Evolutionary conservation across 1,140 invertebrate genomes (phyloP).

Genomic region (Aphis gossypii): DNA sequence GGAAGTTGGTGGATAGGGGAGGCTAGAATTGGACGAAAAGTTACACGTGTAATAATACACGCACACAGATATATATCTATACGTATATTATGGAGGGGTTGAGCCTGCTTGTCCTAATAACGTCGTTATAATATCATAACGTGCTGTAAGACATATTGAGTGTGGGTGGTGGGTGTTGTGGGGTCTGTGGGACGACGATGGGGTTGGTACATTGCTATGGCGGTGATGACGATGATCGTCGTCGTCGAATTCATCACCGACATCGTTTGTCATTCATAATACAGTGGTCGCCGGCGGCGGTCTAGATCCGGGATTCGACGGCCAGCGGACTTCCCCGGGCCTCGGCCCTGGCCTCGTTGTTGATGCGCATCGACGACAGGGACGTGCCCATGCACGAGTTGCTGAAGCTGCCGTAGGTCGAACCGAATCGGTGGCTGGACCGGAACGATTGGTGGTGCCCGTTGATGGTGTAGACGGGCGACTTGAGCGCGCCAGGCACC

Average conservation of each 20-base stretch:
- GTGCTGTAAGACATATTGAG: no score
- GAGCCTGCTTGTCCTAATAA: neutral
- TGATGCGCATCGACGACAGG: constrained; percentile 43
- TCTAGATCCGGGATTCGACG: neutral
- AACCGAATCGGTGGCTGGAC: constrained; percentile 27
- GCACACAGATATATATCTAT: neutral
- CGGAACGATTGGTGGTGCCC: constrained; percentile 40
- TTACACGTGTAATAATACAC: neutral
- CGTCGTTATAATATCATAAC: neutral
- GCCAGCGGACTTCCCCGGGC: neutral
- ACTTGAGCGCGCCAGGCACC: neutral
- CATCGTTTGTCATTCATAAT: neutral
- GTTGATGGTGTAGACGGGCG: constrained; percentile 48
- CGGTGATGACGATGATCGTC: no score
- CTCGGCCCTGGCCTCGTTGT: neutral
- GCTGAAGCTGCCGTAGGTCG: constrained; percentile 50
- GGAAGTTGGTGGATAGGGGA: no score
- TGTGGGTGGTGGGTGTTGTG: no score
- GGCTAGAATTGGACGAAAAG: no score
- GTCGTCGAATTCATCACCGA: neutral
- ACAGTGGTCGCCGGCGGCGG: neutral
- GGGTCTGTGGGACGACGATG: neutral
- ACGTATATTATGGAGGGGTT: neutral
- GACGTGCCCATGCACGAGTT: constrained; percentile 47
- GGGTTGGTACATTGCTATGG: neutral